Evolutionary conservation across 2,797 vertebrate species (phyloP).

Genomic region (Morus bassanus): DNA sequence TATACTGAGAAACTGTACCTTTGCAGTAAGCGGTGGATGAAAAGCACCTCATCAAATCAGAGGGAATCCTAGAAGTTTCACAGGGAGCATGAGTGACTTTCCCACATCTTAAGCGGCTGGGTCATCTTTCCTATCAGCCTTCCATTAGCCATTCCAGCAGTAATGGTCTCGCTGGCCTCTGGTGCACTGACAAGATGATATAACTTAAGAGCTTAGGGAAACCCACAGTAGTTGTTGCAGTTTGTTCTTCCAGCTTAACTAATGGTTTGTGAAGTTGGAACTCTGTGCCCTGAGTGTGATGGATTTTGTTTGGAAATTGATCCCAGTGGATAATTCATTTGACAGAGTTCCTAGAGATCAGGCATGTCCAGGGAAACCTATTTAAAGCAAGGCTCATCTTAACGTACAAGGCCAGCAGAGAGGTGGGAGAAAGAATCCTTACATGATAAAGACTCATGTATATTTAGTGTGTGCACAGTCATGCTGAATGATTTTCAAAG

Average conservation of each 20-base stretch:
- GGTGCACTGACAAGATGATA: neutral
- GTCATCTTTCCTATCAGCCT: neutral
- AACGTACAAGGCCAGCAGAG: neutral
- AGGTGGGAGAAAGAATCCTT: neutral
- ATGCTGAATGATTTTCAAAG: slow-evolving; percentile 62
- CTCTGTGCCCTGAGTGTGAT: neutral
- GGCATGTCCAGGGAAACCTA: neutral
- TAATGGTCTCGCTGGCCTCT: neutral
- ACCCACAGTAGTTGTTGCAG: neutral
- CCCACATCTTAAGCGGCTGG: neutral
- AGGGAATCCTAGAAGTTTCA: neutral
- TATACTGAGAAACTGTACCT: neutral
- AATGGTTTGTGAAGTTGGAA: slow-evolving; percentile 52
- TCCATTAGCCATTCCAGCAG: neutral
- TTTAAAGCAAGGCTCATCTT: slow-evolving; percentile 4
- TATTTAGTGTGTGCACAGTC: slow-evolving; percentile 10
- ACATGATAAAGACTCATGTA: neutral
- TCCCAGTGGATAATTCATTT: slow-evolving; percentile 32
- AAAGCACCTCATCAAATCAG: neutral
- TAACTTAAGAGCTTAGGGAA: neutral
- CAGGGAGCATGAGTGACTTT: neutral
- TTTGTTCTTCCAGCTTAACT: slow-evolving; percentile 64
- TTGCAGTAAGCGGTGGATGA: neutral
- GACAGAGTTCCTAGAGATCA: slow-evolving; percentile 15
- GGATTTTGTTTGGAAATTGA: slow-evolving; percentile 67